Percentiles rank a stretch among this genome's conserved stretches.
Conservation (phyloP, 2,888 invertebrate species). For the Notodonta ziczac region DNA sequence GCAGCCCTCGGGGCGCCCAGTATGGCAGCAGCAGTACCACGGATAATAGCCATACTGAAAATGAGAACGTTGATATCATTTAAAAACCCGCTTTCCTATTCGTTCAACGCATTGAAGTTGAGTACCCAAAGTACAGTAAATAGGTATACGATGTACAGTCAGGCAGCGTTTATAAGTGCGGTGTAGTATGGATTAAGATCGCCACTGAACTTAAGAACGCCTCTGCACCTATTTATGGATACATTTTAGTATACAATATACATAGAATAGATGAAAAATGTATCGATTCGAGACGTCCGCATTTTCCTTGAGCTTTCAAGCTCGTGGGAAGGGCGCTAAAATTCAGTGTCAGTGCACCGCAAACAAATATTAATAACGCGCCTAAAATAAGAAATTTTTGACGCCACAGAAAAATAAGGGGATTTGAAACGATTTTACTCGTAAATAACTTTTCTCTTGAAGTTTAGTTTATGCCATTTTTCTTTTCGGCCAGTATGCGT, state of each 20-base stretch:
- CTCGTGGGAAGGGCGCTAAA: constrained; percentile 16
- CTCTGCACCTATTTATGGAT: too few species aligned
- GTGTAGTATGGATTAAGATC: too few species aligned
- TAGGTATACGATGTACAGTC: too few species aligned
- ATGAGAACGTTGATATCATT: background rate
- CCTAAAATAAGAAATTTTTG: constrained; percentile 33
- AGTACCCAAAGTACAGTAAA: too few species aligned
- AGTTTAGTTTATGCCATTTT: constrained; percentile 7
- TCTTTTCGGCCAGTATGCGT: constrained; percentile 20
- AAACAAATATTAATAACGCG: constrained; percentile 39
- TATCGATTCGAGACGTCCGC: background rate
- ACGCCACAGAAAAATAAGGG: constrained; percentile 37
- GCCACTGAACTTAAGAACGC: too few species aligned
- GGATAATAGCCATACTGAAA: constrained; percentile 87
- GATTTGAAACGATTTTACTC: constrained; percentile 27
- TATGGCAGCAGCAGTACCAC: constrained; percentile 87
- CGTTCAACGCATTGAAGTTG: too few species aligned
- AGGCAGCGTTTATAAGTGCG: too few species aligned
- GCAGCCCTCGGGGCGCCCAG: constrained; percentile 85
- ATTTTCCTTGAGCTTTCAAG: background rate
- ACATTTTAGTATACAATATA: background rate
- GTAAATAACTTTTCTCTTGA: constrained; percentile 14
- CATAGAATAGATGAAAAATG: too few species aligned
- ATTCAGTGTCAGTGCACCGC: constrained; percentile 31
- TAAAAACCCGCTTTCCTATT: background rate